Evolutionary conservation across 2,888 invertebrate genomes (phyloP).

Genomic region (Cancer borealis): DNA sequence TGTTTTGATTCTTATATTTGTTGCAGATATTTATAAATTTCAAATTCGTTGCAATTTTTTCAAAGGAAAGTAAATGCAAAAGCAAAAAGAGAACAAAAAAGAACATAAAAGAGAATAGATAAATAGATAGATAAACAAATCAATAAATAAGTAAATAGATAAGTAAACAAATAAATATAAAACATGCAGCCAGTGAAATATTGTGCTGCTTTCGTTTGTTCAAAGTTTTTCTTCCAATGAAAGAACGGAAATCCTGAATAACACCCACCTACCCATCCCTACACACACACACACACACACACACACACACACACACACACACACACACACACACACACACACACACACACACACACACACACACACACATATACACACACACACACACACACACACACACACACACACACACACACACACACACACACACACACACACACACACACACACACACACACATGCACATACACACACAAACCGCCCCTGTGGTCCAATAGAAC

Average conservation of each 20-base stretch:
- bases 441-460: slow-evolving; percentile 10
- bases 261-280: neutral
- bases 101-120: no score
- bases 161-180: no score
- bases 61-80: no score
- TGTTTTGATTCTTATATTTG: neutral
- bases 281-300: neutral
- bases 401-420: slow-evolving; percentile 42
- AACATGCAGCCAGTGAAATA: neutral
- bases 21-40: neutral
- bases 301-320: slow-evolving; percentile 36
- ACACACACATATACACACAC: neutral
- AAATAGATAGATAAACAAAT: no score
- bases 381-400: neutral
- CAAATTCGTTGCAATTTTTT: no score
- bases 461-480: neutral
- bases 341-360: slow-evolving; percentile 20
- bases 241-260: neutral
- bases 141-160: no score
- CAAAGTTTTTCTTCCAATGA: neutral
- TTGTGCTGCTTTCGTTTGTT: neutral
- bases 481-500: no score
- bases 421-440: slow-evolving; percentile 20
- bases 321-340: slow-evolving; percentile 30
- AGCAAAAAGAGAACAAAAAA: no score